A percentile compares a stretch with the other conserved stretches of the same genome.
phyloP scores from a whole-genome alignment of 2,797 vertebrate species.

The Tarsius wallacei region DNA sequence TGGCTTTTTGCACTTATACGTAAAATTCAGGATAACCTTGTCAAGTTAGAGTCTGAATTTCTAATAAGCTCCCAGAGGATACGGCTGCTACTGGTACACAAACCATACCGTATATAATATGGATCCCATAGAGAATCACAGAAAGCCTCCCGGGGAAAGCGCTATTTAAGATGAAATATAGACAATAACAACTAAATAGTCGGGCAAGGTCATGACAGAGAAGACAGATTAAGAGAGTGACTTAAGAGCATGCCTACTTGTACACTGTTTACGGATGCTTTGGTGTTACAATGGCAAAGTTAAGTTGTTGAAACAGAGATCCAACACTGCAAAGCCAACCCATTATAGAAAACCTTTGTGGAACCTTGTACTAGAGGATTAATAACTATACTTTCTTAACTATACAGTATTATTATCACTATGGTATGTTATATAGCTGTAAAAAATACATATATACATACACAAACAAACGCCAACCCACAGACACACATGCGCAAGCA shows the following conservation, averaged over 20 bases:
- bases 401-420: background rate
- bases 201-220: background rate
- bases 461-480: background rate
- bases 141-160: background rate
- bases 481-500: background rate
- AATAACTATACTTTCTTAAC: background rate
- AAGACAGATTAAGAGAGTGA: background rate
- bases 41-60: background rate
- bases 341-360: background rate
- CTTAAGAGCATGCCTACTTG: background rate
- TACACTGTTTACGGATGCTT: background rate
- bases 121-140: background rate
- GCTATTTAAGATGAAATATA: background rate
- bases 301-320: background rate
- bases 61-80: background rate
- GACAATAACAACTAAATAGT: background rate
- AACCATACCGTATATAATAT: background rate
- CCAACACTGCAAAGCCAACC: background rate
- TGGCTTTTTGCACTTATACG: no score
- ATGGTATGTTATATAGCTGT: background rate
- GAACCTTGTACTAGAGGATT: background rate
- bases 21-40: no score
- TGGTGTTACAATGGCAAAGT: background rate
- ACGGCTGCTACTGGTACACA: background rate
- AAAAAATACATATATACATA: background rate